Evolutionary conservation across 2,797 vertebrate species (phyloP), one percentile per base, ranked within the genome.

Genomic region (Micropoecilia bifurca): DNA sequence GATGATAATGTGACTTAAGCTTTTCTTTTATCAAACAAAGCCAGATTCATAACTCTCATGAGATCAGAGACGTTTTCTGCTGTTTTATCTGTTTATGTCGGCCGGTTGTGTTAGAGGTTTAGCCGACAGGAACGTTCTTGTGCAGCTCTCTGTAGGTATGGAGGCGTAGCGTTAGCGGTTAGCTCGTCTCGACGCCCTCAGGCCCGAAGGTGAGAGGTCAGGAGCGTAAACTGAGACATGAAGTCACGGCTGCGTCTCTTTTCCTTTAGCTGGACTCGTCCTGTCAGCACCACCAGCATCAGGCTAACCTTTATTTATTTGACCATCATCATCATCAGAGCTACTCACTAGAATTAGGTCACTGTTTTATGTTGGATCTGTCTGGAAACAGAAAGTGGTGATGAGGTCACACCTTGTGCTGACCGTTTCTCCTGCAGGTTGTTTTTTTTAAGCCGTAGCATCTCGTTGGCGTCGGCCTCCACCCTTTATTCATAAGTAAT

Each of bases 401-500:
- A 72, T 71, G 48, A 16, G 3, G 72, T 79, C 78, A 39, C 30
- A 14, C 47, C 33, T 36, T 2, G 39, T 55, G 22, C n/a, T 45
- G 18, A 20, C 28, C 3, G 18, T 46, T 50, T 28, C 47, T 57
- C 30, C 16, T 45, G 39, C 7, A n/a, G 55, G 30, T 66, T 3
- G 6, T 78, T 80, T 81, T 9, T 41, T 89, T 73, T 87, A 59
- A 76, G 57, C 46, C 0, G 83, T 76, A 82, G 80, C 72, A 71
- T 93, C 47, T 80, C 74, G 77, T 84, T 80, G 5, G 12, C 87
- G 78, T 90, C 90, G 76, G 25, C 76, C 74, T 87, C 90, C 88
- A 66, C 85, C 89, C 82, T 82, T 93, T 88, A 92, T 94, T 86
- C 82, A 94, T 94, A 91, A 94, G 85, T 93, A 91, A 94, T 93